phyloP scores from a whole-genome alignment of 1,140 invertebrate species.

The Eurosta solidaginis region DNA sequence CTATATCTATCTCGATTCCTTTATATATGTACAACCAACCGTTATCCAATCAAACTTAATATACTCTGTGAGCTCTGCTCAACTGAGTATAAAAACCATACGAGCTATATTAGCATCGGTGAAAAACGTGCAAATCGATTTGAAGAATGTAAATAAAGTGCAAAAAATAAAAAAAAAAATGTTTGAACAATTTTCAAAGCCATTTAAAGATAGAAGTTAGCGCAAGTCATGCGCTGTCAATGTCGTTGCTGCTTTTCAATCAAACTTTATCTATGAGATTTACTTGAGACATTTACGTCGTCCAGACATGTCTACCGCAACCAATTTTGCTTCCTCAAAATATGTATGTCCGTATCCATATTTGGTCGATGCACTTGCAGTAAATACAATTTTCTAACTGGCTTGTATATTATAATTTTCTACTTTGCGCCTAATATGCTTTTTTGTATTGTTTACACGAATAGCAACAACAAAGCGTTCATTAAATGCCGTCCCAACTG shows the following conservation, averaged over 20 bases:
- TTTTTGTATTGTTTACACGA: constrained; percentile 20
- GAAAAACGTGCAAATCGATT: constrained; percentile 28
- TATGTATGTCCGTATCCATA: neutral
- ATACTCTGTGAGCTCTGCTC: no score
- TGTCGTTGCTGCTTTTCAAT: neutral
- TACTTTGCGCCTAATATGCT: constrained; percentile 36
- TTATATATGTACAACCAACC: no score
- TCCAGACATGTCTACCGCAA: neutral
- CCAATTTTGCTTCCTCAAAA: neutral
- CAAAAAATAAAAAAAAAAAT: neutral
- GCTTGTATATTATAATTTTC: constrained; percentile 36
- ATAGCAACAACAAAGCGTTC: neutral
- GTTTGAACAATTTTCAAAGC: neutral
- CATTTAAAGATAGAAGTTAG: neutral
- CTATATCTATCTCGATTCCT: no score
- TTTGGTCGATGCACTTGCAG: neutral
- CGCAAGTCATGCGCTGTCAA: neutral
- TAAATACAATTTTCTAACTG: neutral
- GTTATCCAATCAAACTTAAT: no score
- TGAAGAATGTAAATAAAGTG: neutral
- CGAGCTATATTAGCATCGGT: neutral
- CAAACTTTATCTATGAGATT: neutral
- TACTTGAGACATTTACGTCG: neutral
- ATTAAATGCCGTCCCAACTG: neutral
- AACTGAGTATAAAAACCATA: no score